phyloP scores from a whole-genome alignment of 2,113 vertebrate species.

The Muntiacus reevesi region DNA sequence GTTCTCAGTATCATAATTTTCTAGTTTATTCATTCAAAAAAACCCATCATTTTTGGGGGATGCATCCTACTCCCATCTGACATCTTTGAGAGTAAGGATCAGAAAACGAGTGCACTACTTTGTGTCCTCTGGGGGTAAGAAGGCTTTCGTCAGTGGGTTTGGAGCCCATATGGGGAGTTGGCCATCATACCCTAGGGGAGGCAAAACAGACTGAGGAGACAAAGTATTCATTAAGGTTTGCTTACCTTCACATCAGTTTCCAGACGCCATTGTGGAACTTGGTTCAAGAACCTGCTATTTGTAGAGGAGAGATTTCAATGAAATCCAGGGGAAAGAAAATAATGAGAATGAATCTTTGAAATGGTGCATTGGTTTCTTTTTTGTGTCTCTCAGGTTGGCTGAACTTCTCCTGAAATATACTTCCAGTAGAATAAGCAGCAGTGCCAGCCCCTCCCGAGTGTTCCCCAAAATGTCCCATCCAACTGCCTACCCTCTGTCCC shows the following conservation, averaged over 20 bases:
- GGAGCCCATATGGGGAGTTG: not conserved
- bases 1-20: not conserved
- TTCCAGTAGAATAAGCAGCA: not conserved
- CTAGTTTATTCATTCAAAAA: not conserved
- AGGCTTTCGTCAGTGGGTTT: not conserved
- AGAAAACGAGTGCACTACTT: not conserved
- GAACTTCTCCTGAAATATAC: not conserved
- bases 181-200: not conserved
- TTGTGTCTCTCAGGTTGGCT: not conserved
- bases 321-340: not conserved
- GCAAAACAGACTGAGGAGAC: not conserved
- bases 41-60: accelerated
- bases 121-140: not conserved
- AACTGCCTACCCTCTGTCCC: too few relatives aligned
- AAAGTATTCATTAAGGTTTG: not conserved
- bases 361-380: not conserved
- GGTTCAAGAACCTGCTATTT: not conserved
- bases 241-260: not conserved
- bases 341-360: not conserved
- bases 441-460: not conserved
- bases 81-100: not conserved
- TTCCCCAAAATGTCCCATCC: not conserved
- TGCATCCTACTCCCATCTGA: not conserved
- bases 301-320: not conserved
- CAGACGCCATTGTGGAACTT: not conserved